Evolutionary conservation across 92 coral and sea anemone species (phyloP), one percentile per base, ranked within the genome.

Genomic region (Nematostella vectensis): DNA sequence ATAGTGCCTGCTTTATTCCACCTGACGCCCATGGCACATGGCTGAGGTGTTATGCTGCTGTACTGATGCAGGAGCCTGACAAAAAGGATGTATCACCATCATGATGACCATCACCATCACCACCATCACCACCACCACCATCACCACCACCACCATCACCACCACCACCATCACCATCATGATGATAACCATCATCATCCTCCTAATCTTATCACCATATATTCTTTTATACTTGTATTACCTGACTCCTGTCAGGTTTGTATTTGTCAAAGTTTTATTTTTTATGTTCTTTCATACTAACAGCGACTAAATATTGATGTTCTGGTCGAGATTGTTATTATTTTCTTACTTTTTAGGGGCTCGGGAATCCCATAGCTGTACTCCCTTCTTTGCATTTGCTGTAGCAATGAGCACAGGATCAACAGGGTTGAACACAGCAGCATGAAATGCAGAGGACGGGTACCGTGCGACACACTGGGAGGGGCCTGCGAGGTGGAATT

Each of bases 1-100:
- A 65, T 59, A 47, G 74, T 82, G 47, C 98, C 98, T 66, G 91
- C 75, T 0, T 29, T 48, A 64, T 88, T 88, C 95, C 95, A 91
- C 58, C 77, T 76, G 17, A 91, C 80, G 39, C 96, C 85, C 98
- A 91, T 91, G 12, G 98, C 98, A 78, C 96, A 87, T 47, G 77
- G 47, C 37, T 50, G 63, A 36, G 79, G 70, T 25, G 48, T 67
- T 13, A 62, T 57, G 48, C 55, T 67, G 57, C 81, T 88, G 48
- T 69, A 91, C 28, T 80, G 79, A 31, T 68, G 77, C 2, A 91
- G 59, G 47, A 87, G 77, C 36, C 98, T 89, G 55, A 40, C 4
- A 67, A 25, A 27, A 45, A 45, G 42, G 42, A 36, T n/a, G n/a
- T n/a, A n/a, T n/a, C n/a, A n/a, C n/a, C n/a, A n/a, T n/a, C n/a